These are phyloP conservation scores for Drosophila punjabiensis DNA, from an alignment of 1,140 invertebrate species.

Conservation along the genomic window DNA sequence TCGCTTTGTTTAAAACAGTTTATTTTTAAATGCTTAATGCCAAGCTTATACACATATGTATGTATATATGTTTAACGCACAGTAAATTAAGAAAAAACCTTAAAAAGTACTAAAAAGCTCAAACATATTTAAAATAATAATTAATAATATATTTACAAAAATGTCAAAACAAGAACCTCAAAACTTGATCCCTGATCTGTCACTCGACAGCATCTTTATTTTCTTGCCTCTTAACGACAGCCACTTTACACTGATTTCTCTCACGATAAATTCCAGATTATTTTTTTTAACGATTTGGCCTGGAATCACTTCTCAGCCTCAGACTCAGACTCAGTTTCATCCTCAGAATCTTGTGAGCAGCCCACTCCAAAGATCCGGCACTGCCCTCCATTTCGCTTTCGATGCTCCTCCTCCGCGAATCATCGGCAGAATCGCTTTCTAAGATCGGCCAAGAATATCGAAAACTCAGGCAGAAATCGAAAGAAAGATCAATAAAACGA, in stretches of 20 bases:
- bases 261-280: conserved; percentile 49
- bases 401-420: conserved; percentile 12
- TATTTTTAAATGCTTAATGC: not conserved
- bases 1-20: no score
- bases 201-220: conserved; percentile 5
- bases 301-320: conserved; percentile 49
- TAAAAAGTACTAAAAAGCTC: no score
- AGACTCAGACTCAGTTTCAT: conserved; percentile 21
- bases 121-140: not conserved
- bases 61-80: no score
- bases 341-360: conserved; percentile 14
- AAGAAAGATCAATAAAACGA: conserved; percentile 24
- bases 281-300: conserved; percentile 40
- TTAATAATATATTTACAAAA: not conserved
- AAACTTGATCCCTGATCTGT: not conserved
- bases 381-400: conserved; percentile 60
- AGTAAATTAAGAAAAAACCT: no score
- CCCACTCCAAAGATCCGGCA: conserved; percentile 11
- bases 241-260: conserved; percentile 35
- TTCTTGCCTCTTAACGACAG: conserved; percentile 4
- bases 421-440: conserved; percentile 53
- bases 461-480: conserved; percentile 12
- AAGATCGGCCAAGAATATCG: conserved; percentile 43
- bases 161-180: not conserved
- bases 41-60: no score